Base-by-base conservation (phyloP, 2,888 invertebrate species). In the Drosophila gaucha region DNA sequence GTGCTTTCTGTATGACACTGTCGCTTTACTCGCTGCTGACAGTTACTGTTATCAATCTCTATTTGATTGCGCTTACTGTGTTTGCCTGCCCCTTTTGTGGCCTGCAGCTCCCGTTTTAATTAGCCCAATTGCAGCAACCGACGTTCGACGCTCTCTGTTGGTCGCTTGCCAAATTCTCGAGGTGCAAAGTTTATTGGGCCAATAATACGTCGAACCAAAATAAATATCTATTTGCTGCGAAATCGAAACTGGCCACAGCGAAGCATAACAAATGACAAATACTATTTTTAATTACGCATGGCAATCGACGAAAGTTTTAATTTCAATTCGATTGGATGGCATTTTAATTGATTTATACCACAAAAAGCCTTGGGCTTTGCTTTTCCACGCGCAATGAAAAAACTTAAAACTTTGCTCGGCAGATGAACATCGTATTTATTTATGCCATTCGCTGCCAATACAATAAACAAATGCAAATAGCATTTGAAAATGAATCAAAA, bases 111-210 rank as follows among this genome's bases (percentile, higher is more conserved):
- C 3, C 16, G 10, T 38, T 69, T 57, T 49, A 74, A 64, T 73
- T 69, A 30, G 41, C 8, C 8, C 39, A 33, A 68, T 18, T 59
- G 51, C 56, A 41, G 18, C 28, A 44, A 20, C 20, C 35, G 36
- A 18, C 18, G 50, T 18, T 30, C 33, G 46, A 39, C 9, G 63
- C 35, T 63, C 31, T 55, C 39, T 33, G 47, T 64, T 83, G 86
- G 76, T 73, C 50, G 26, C 9, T 33, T 54, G 88, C 83, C 83
- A 83, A 62, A 44, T 36, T 22, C 18, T 30, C 31, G 64, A 73
- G 88, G 83, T 76, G 86, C 83, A 83, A 78, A 83, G 83, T 83
- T 83, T 83, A 83, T 83, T 87, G 86, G 88, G 83, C 82, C 86
- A 85, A 80, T 85, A 71, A 64, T 52, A 64, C 56, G 31, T 44